phyloP scores from a whole-genome alignment of 2,797 vertebrate genomes.

The Lutjanus argentimaculatus region DNA sequence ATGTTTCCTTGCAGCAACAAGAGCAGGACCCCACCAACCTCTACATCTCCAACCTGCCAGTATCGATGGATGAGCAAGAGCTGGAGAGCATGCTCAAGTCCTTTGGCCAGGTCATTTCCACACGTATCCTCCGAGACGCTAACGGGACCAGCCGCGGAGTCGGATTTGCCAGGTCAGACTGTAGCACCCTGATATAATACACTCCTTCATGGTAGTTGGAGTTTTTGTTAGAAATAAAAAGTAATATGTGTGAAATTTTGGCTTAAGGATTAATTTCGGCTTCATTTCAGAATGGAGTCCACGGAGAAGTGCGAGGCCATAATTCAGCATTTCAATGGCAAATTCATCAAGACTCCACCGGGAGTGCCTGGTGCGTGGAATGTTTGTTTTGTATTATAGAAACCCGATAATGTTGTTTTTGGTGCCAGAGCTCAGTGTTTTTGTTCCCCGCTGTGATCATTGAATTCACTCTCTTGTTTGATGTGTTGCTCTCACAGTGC shows the following conservation, averaged over 20 bases:
- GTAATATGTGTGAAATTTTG: not conserved
- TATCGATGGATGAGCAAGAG: slow-evolving; percentile 96
- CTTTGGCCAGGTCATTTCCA: slow-evolving; percentile 97
- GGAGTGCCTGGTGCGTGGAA: slow-evolving; percentile 91
- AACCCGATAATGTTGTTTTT: slow-evolving; percentile 63
- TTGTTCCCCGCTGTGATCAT: slow-evolving; percentile 43
- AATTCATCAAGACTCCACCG: slow-evolving; percentile 95
- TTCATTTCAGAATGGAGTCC: slow-evolving; percentile 93
- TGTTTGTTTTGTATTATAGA: slow-evolving; percentile 48
- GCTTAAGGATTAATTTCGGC: slow-evolving; percentile 9
- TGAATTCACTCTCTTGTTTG: slow-evolving; percentile 64
- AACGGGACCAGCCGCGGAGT: slow-evolving; percentile 95
- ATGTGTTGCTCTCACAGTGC: slow-evolving; percentile 84
- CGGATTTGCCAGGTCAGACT: slow-evolving; percentile 93
- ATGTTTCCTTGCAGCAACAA: slow-evolving; percentile 89
- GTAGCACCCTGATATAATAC: not conserved
- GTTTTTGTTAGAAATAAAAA: slow-evolving; percentile 1
- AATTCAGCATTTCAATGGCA: slow-evolving; percentile 98
- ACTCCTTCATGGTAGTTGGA: not conserved
- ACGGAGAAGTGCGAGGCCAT: slow-evolving; percentile 98
- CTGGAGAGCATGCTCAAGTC: slow-evolving; percentile 95
- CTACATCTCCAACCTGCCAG: slow-evolving; percentile 96
- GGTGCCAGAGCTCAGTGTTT: slow-evolving; percentile 48
- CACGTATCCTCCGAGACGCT: slow-evolving; percentile 90
- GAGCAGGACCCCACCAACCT: slow-evolving; percentile 98